Conservation (phyloP, 2,113 vertebrate species). For the Psephotus haematonotus region DNA sequence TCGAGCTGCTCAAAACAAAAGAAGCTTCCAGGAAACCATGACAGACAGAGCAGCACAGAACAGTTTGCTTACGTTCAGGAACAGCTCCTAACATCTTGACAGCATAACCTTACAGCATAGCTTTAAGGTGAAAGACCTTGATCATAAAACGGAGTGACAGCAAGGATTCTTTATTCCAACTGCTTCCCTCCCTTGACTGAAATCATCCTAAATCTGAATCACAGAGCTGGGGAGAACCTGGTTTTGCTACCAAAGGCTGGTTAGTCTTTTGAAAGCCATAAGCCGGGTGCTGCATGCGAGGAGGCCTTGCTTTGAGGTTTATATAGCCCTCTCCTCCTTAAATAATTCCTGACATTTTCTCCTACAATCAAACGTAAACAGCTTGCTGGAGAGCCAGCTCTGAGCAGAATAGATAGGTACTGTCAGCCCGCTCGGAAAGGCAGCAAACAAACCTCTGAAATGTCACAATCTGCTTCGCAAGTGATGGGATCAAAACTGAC, state of each 20-base stretch:
- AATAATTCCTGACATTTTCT: constrained; percentile 58
- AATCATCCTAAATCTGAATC: constrained; percentile 58
- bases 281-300: constrained; percentile 8
- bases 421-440: constrained; percentile 38
- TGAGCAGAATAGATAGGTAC: constrained; percentile 52
- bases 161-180: not conserved
- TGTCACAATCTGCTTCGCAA: constrained; percentile 65
- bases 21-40: constrained; percentile 48
- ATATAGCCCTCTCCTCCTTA: constrained; percentile 44
- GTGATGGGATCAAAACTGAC: constrained; percentile 64
- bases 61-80: constrained; percentile 13
- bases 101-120: constrained; percentile 2
- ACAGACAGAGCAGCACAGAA: not conserved
- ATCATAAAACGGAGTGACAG: constrained; percentile 42
- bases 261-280: constrained; percentile 55
- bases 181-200: constrained; percentile 23
- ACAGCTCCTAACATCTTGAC: constrained; percentile 20
- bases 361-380: constrained; percentile 39
- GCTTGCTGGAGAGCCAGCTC: constrained; percentile 26
- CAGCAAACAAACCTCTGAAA: constrained; percentile 67
- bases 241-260: constrained; percentile 40
- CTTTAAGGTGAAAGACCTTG: constrained; percentile 49
- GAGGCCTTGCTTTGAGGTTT: constrained; percentile 56
- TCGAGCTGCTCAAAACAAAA: constrained; percentile 47
- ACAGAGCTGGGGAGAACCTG: constrained; percentile 30